phyloP scores from a whole-genome alignment of 2,888 invertebrate genomes.

The Pherbina coryleti region DNA sequence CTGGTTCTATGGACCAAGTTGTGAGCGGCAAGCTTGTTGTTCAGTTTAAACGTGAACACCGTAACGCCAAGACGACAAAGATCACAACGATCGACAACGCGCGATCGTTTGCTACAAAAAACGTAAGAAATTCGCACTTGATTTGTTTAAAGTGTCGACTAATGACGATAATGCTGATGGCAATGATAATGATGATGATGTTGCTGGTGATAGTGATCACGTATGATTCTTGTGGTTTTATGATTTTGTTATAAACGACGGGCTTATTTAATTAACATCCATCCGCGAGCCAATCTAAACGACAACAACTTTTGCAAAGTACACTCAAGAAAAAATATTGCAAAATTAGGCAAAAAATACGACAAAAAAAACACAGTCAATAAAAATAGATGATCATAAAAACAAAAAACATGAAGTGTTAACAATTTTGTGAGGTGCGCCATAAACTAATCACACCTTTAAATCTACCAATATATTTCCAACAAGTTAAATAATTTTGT shows the following conservation, averaged over 20 bases:
- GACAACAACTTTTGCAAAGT: not conserved
- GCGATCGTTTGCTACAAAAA: not conserved
- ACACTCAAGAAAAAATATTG: not conserved
- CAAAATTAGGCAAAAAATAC: too few species aligned
- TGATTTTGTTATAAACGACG: not conserved
- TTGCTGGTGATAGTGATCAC: not conserved
- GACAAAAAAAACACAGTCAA: conserved; percentile 3
- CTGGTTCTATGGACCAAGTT: conserved; percentile 3
- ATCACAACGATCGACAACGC: not conserved
- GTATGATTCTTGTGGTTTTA: not conserved
- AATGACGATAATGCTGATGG: not conserved
- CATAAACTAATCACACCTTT: too few species aligned
- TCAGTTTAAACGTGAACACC: conserved; percentile 30
- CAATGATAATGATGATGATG: not conserved
- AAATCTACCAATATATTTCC: too few species aligned
- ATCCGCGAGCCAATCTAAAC: conserved; percentile 44
- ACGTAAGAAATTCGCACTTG: too few species aligned
- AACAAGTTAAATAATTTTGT: not conserved
- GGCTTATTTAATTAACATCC: conserved; percentile 65
- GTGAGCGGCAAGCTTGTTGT: not conserved
- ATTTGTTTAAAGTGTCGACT: not conserved
- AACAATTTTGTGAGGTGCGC: too few species aligned
- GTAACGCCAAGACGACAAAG: conserved; percentile 38
- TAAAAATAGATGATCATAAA: not conserved
- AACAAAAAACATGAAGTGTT: not conserved